Base-by-base conservation (phyloP, 2,113 vertebrate genomes). In the Hirundichthys speculiger region DNA sequence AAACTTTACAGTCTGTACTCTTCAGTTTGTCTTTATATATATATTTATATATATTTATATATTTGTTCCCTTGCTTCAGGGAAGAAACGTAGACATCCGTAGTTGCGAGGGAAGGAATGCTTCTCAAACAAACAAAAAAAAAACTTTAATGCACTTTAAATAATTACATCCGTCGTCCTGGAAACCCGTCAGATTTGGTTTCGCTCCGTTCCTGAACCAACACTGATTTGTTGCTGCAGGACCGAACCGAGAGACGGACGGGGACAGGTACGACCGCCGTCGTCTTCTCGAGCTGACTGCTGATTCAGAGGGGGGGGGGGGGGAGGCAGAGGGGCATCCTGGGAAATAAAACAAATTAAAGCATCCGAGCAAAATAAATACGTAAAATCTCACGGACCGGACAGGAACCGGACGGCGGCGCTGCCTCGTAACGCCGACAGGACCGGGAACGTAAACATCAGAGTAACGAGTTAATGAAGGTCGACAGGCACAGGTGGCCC, bases 71-170 rank as follows among this genome's bases (percentile, higher is more conserved):
- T 80, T 58, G 56, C 54, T 55, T 84, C 59, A 75, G 84, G 84
- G 73, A 87, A 78, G 77, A 81, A 87, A 86, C 86, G 87, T 86
- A 87, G 85, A 93, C 88, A 93, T 91, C 86, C 87, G 92, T 75
- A 89, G 77, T 87, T 88, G 91, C 80, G 42, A 86, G 74, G 82
- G 74, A 89, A 90, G 88, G 90, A 93, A 92, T 92, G 90, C 76
- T 87, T 89, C 72, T 87, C 87, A 85, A 82, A 91, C 25, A 53
- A 90, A 88, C 87, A 85, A 82, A 91, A 42, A 53, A 90, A 88
- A 91, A 88, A 89, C 86, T 89, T 90, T 86, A 93, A 92, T 90
- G 91, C 90, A 93, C 88, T 92, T 93, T 81, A 90, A 89, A 91
- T 87, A 91, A 90, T 91, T 90, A 91, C 86, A 91, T 86, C 84